Conservation (phyloP, 2,888 invertebrate species). For the Campoplex nolae region DNA sequence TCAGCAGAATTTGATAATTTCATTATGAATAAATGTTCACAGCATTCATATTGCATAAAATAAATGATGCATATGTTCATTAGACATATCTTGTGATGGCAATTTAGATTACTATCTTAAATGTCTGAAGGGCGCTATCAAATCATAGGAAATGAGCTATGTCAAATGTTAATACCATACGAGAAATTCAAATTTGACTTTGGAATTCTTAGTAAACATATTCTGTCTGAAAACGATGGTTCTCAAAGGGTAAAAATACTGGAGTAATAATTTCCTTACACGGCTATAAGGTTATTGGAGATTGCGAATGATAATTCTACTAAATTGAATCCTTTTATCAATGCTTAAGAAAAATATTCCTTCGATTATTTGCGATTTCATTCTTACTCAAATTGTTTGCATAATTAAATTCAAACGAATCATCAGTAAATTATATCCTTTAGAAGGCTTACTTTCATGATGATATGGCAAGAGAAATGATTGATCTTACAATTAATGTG, state of each 20-base stretch:
- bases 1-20: neutral
- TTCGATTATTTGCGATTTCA: neutral
- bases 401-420: neutral
- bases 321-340: neutral
- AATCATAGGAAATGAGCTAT: too few species aligned
- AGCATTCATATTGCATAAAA: neutral
- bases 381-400: neutral
- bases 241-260: neutral
- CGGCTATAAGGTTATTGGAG: too few species aligned
- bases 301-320: neutral
- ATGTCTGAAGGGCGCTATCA: too few species aligned
- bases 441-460: too few species aligned
- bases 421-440: neutral
- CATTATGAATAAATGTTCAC: neutral
- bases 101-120: too few species aligned
- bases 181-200: neutral
- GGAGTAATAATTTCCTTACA: neutral
- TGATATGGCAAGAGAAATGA: neutral
- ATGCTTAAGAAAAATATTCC: neutral
- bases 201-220: neutral
- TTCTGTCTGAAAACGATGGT: neutral
- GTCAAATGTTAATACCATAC: neutral
- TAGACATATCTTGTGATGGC: neutral
- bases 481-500: neutral
- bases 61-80: neutral